These are phyloP conservation scores for Diorhabda elongata DNA, from an alignment of 1,140 invertebrate species.

Conservation along the genomic window DNA sequence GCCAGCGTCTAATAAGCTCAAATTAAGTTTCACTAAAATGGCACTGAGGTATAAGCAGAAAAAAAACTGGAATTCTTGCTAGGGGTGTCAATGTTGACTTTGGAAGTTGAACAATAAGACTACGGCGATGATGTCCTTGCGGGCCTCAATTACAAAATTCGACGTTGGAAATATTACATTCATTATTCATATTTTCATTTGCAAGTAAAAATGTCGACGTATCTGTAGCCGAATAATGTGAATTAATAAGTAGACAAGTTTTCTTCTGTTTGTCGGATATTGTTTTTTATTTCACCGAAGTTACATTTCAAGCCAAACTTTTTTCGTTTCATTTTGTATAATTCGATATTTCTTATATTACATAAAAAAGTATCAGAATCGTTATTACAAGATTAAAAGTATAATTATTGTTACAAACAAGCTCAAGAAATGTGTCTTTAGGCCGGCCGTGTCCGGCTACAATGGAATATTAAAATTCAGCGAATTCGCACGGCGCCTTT, in stretches of 20 bases:
- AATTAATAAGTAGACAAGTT: conserved; percentile 5
- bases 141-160: conserved; percentile 21
- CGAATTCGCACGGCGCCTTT: no score
- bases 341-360: no score
- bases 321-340: no score
- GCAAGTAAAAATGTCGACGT: conserved; percentile 21
- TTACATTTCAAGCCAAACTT: no score
- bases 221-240: conserved; percentile 7
- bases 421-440: no score
- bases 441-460: no score
- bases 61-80: conserved; percentile 14
- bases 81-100: conserved; percentile 19
- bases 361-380: no score
- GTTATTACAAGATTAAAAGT: no score
- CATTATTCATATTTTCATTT: conserved; percentile 22
- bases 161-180: conserved; percentile 20
- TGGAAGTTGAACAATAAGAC: conserved; percentile 14
- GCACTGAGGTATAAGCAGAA: conserved; percentile 3
- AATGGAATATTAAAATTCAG: no score
- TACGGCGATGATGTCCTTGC: conserved; percentile 11
- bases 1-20: conserved; percentile 13
- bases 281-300: neutral
- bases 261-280: neutral
- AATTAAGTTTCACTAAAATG: conserved; percentile 22
- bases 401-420: no score